Evolutionary conservation across 2,113 vertebrate genomes (phyloP), one percentile per base, ranked within the genome.

Genomic region (Ramphastos sulfuratus): DNA sequence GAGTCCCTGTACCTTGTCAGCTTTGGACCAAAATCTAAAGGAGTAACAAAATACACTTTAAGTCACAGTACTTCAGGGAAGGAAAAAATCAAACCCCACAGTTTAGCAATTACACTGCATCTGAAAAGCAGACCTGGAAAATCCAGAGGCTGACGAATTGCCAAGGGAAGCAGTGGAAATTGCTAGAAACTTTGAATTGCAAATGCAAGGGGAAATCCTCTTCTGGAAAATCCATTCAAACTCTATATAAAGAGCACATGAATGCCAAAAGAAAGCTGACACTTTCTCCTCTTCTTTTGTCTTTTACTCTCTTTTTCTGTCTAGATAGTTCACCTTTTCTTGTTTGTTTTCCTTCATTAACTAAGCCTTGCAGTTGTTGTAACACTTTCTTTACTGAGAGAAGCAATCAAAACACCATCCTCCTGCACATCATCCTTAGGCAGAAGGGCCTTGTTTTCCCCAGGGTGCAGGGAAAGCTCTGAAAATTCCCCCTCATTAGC

Each of bases 171-270:
- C 89, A 87, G 78, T 91, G 89, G 95, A 88, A 94, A 93, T 91
- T 96, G 87, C 95, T 93, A 72, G 94, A 96, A 95, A 78, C 79
- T 96, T 97, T 97, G 91, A 95, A 95, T 92, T 96, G 89, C 91
- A 96, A 95, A 97, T 92, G 70, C 48, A 92, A 79, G 89, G 93
- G 91, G 96, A 96, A 94, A 90, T 85, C 93, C 93, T 96, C 81
- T 60, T 82, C 86, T 92, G 92, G 95, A 95, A 96, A 96, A 95
- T 71, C 95, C 63, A 92, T 94, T 95, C 92, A 65, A 83, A 73
- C 33, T 73, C 85, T 25, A 84, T 13, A 75, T 86, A 92, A 52
- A 92, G 74, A 91, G 48, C 27, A 73, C 27, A 50, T 1, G 9
- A 87, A 87, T 87, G 72, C 89, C 75, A 86, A 44, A 60, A 94